A percentile compares a stretch with the other conserved stretches of the same genome.
Conservation (phyloP, 2,797 vertebrate species). For the Caiman crocodilus region DNA sequence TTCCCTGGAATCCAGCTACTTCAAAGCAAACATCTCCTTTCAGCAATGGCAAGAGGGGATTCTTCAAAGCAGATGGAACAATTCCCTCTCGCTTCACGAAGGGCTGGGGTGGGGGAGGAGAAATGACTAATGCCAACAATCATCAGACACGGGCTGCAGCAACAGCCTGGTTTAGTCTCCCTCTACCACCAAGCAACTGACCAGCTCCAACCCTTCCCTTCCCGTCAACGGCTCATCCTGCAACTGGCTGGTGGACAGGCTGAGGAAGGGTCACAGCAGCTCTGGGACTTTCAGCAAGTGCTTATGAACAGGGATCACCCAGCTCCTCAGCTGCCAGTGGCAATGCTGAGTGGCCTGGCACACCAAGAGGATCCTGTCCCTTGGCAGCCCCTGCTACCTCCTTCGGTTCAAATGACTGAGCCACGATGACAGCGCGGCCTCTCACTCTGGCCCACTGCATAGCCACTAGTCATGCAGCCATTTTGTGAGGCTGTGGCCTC, state of each 20-base stretch:
- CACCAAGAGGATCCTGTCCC: not conserved
- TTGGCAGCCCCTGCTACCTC: not conserved
- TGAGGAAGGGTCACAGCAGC: not conserved
- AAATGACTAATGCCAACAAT: not conserved
- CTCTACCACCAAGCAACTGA: too few relatives aligned
- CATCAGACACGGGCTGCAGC: not conserved
- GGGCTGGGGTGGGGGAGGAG: not conserved
- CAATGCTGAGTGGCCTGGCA: not conserved
- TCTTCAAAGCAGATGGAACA: not conserved
- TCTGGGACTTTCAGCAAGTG: not conserved
- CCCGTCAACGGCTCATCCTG: fast-evolving
- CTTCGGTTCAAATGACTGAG: too few relatives aligned
- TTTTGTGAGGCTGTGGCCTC: not conserved
- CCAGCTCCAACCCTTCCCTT: not conserved
- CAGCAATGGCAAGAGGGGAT: not conserved
- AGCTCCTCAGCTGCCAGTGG: not conserved
- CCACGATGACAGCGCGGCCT: not conserved
- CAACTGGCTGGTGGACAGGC: not conserved
- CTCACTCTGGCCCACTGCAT: too few relatives aligned
- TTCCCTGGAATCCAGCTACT: not conserved
- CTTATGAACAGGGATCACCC: too few relatives aligned
- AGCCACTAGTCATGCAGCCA: not conserved
- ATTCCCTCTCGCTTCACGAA: not conserved
- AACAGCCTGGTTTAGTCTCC: not conserved
- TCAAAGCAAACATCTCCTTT: not conserved